Evolutionary conservation across 1,140 invertebrate species (phyloP), one percentile per base, ranked within the genome.

Genomic region (Caenorhabditis brenneri): DNA sequence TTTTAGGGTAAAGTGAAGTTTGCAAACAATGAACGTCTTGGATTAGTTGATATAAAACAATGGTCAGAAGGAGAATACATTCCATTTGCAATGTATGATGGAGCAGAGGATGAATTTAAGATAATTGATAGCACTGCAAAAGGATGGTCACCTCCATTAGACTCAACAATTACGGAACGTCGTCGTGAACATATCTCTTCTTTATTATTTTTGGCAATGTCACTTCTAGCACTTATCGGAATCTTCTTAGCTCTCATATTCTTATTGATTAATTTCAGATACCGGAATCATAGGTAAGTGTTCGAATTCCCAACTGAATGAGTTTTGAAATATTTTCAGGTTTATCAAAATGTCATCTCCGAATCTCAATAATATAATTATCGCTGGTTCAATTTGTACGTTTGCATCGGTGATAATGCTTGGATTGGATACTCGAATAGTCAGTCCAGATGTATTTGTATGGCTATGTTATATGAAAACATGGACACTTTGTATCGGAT

Each of bases 311-410:
- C 24, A 27, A 55, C 10, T 22, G 9, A 2, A 55, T 49, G 24
- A 22, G 4, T 46, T 27, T 16, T 31, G n/a, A n/a, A n/a, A n/a
- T 48, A 82, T n/a, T n/a, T 88, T 5, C 91, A 97, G 96, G 91
- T 98, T 98, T 91, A 99, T 99, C 88, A 99, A 99, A 93, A 99
- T 99, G 97, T 98, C 96, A 2, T 97, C 95, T 90, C 97, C 97
- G 0, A 96, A 99, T 92, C 93, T 99, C 88, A 99, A 99, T 92
- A 99, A 99, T 92, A 92, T 99, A 48, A 99, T 99, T 88, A 98
- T 99, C 88, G 94, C 98, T 81, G 97, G 97, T 55, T 98, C 97
- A 89, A 96, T 99, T 92, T 93, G 98, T 82, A 97, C 96, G 0
- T 99, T 99, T 92, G 94, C 95, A 83, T 97, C 96, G 90, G 96